These are phyloP conservation scores for Tachysurus fulvidraco DNA, from an alignment of 2,113 vertebrate species.

Conservation along the genomic window DNA sequence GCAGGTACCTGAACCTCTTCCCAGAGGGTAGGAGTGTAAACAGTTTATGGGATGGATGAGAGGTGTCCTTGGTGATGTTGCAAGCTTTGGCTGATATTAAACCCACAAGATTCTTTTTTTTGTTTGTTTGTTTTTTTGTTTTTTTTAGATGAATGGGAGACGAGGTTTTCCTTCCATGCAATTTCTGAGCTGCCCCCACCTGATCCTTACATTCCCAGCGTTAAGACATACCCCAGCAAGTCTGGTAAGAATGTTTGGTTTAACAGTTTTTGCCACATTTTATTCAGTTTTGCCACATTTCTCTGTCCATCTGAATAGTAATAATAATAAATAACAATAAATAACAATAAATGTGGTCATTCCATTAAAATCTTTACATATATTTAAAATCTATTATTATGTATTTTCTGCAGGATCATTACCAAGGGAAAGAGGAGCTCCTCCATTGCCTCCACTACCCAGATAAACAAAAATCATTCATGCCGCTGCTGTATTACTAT, in stretches of 20 bases:
- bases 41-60: too few species aligned
- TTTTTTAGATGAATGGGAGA: conserved; percentile 82
- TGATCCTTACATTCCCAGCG: conserved; percentile 76
- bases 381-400: not conserved
- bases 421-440: conserved; percentile 81
- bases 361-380: not conserved
- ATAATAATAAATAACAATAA: too few species aligned
- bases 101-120: conserved; percentile 34
- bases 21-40: too few species aligned
- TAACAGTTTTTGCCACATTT: conserved; percentile 24
- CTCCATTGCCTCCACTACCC: conserved; percentile 78
- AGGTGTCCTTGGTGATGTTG: too few species aligned
- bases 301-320: not conserved
- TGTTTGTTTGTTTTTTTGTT: conserved; percentile 46
- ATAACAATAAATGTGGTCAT: not conserved
- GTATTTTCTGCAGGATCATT: conserved; percentile 69
- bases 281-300: conserved; percentile 19
- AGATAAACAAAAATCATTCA: conserved; percentile 72
- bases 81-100: not conserved
- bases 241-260: conserved; percentile 72
- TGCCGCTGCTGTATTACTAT: conserved; percentile 20
- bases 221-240: conserved; percentile 84
- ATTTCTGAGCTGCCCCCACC: conserved; percentile 84
- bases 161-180: conserved; percentile 83
- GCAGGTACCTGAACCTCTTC: too few species aligned